phyloP scores from a whole-genome alignment of 2,113 vertebrate genomes.

The Pelodiscus sinensis region DNA sequence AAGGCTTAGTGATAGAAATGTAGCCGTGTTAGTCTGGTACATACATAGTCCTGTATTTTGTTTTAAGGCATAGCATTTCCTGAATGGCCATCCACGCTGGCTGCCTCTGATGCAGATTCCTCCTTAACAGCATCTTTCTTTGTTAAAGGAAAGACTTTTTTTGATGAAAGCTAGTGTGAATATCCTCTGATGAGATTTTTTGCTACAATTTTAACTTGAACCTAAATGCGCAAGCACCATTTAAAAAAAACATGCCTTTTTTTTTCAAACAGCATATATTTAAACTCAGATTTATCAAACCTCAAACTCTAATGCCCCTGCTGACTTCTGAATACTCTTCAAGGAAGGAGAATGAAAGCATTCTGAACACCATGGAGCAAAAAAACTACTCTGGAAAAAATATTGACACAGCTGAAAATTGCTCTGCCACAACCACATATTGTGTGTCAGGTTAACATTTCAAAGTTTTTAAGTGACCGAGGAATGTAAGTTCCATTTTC shows the following conservation, averaged over 20 bases:
- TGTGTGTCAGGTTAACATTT: too few species aligned
- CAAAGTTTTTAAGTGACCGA: too few species aligned
- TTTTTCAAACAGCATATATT: neutral
- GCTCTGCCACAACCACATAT: neutral
- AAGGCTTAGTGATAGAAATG: too few species aligned
- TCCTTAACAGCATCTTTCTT: neutral
- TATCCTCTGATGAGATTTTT: neutral
- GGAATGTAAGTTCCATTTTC: neutral
- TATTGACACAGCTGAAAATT: neutral
- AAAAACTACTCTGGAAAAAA: too few species aligned
- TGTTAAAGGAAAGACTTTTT: neutral
- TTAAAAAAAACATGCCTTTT: too few species aligned
- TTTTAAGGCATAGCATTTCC: neutral
- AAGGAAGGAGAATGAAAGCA: neutral
- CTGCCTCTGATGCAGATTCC: neutral
- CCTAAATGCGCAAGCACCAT: too few species aligned
- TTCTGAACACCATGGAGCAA: too few species aligned
- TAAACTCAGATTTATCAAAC: neutral
- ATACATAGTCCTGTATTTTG: too few species aligned
- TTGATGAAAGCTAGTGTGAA: neutral
- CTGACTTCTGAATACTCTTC: neutral
- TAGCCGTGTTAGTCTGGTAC: too few species aligned
- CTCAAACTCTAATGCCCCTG: neutral
- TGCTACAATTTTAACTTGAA: neutral
- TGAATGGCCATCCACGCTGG: neutral